Base-by-base conservation (phyloP, 1,140 invertebrate species). In the Steinernema khuongi region DNA sequence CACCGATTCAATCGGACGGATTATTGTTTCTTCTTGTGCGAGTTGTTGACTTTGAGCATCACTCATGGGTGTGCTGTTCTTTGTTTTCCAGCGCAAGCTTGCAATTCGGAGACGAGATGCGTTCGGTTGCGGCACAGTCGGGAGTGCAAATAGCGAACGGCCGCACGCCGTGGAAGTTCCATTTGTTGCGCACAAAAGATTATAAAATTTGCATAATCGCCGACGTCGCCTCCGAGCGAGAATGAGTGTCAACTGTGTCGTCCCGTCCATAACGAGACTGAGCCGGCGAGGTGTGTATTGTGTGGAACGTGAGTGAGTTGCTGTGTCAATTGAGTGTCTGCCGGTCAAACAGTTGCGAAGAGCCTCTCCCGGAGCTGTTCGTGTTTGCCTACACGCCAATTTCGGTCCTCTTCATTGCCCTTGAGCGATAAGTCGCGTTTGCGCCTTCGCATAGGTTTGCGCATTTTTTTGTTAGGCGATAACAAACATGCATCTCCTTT, bases 171-270 rank as follows among this genome's bases (percentile, higher is more conserved):
- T 60, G 26, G 26, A 60, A 60, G 50, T 60, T 60, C 50, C 50
- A 60, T 60, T 60, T 60, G 50, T 60, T 60, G 14, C 50, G 26
- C 19, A 60, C 26, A 60, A 60, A 60, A 60, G 50, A 60, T 60
- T 60, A 60, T 60, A 60, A 60, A 60, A 60, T 60, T 60, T 60
- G 26, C 50, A 60, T 60, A 60, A 60, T 60, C 50, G 50, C 50
- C 50, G 7, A 22, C 7, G 7, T 17, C 50, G 50, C 11, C 22
- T 14, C 22, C 50, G 50, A n/a, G n/a, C n/a, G n/a, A n/a, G n/a
- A n/a, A n/a, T n/a, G n/a, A n/a, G 11, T 22, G 50, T 60, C 26
- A 22, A 60, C 7, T 60, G 50, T 17, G 50, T 60, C 26, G 50
- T 60, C 50, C 14, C 50, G 14, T 26, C 22, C 50, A 14, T 60